phyloP scores from a whole-genome alignment of 2,113 vertebrate species.

The Mustela lutreola region DNA sequence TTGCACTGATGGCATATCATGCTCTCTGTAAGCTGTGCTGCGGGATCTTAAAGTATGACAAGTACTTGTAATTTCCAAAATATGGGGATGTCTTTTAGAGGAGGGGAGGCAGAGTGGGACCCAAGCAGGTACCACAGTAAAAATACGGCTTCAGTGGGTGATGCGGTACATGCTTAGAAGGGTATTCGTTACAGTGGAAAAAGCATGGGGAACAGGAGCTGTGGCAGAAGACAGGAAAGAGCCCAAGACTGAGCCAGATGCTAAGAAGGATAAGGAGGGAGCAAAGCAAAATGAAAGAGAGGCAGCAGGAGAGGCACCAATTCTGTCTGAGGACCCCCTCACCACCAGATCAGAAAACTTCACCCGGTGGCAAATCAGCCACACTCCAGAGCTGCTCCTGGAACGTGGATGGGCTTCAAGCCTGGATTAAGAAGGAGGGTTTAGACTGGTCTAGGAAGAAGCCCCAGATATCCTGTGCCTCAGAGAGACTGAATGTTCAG shows the following conservation, averaged over 20 bases:
- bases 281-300: conserved; percentile 79
- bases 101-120: background rate
- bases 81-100: background rate
- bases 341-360: conserved; percentile 89
- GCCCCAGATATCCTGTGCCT: conserved; percentile 93
- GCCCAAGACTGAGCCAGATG: conserved; percentile 82
- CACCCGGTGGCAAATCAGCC: conserved; percentile 87
- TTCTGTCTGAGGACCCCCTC: conserved; percentile 90
- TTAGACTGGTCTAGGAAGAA: conserved; percentile 94
- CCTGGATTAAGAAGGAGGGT: conserved; percentile 95
- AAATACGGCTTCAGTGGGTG: conserved; percentile 35
- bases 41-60: background rate
- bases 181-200: conserved; percentile 79
- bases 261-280: conserved; percentile 88
- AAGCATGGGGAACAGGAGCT: conserved; percentile 91
- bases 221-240: conserved; percentile 84
- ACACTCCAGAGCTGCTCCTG: conserved; percentile 94
- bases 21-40: background rate
- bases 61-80: background rate
- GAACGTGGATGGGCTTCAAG: conserved; percentile 95
- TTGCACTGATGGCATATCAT: background rate
- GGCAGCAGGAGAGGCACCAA: conserved; percentile 88
- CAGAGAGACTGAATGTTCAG: conserved; percentile 94
- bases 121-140: background rate
- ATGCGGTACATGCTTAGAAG: background rate